These are phyloP conservation scores for Lepus europaeus DNA, from an alignment of 2,113 vertebrate genomes.

Conservation along the genomic window DNA sequence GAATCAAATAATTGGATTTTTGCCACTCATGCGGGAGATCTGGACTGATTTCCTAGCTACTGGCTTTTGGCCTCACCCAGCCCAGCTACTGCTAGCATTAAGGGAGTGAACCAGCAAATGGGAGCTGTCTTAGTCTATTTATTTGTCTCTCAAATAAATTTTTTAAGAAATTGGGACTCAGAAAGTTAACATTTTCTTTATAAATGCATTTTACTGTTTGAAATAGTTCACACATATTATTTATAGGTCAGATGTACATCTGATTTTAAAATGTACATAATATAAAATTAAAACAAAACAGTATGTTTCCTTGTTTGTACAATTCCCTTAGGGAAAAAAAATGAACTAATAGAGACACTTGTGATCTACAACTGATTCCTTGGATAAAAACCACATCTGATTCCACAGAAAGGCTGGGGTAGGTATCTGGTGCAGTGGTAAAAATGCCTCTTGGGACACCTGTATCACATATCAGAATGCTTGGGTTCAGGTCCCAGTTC, in stretches of 20 bases:
- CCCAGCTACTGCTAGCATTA: too few species aligned
- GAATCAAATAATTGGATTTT: too few species aligned
- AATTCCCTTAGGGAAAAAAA: constrained; percentile 40
- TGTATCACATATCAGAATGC: too few species aligned
- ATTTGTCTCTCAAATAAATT: too few species aligned
- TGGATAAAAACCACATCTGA: constrained; percentile 4
- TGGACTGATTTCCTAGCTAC: too few species aligned
- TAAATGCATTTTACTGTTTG: constrained; percentile 41
- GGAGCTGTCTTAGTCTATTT: too few species aligned
- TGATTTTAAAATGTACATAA: constrained; percentile 61
- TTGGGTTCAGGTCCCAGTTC: too few species aligned
- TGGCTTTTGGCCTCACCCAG: too few species aligned
- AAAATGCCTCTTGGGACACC: too few species aligned
- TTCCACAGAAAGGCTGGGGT: background rate
- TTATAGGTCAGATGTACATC: background rate
- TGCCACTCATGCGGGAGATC: too few species aligned
- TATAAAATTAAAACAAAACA: constrained; percentile 50
- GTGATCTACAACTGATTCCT: background rate
- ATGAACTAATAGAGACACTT: constrained; percentile 30
- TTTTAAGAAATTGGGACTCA: background rate
- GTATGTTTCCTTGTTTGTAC: constrained; percentile 20
- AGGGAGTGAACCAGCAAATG: too few species aligned
- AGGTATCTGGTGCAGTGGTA: too few species aligned
- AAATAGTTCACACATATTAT: constrained; percentile 48
- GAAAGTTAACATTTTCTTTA: constrained; percentile 42